These are phyloP conservation scores for Tetragnatha montana DNA, from an alignment of 2,888 invertebrate species.

Conservation along the genomic window DNA sequence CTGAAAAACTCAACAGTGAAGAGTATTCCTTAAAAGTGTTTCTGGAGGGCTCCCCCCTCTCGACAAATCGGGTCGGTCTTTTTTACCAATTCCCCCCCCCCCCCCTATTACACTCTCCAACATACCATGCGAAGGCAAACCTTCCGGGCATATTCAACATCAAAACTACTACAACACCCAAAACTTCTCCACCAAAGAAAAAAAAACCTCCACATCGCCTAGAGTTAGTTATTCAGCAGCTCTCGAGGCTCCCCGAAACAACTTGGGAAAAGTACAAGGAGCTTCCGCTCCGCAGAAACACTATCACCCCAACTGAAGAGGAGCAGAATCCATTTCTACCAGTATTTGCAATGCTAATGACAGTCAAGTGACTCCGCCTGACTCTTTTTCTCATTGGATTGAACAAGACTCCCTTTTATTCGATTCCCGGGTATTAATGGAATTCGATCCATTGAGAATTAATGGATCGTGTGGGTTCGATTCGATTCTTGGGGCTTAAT, in stretches of 20 bases:
- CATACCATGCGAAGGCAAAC: background rate
- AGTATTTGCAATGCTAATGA: slow-evolving; percentile 44
- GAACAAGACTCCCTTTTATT: slow-evolving; percentile 18
- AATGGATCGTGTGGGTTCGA: slow-evolving; percentile 3
- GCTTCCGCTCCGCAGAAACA: slow-evolving; percentile 6
- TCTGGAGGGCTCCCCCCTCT: background rate
- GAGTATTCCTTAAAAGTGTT: no score
- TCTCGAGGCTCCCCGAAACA: background rate
- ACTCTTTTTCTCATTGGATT: background rate
- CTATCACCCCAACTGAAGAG: background rate
- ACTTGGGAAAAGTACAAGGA: background rate
- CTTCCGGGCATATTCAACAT: background rate
- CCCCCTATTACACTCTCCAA: background rate
- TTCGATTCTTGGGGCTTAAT: background rate
- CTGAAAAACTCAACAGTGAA: no score
- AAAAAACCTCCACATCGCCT: background rate
- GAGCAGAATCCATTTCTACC: background rate
- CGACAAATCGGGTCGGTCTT: background rate
- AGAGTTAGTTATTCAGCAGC: background rate
- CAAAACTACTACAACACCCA: background rate
- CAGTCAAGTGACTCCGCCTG: slow-evolving; percentile 20
- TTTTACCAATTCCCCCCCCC: background rate
- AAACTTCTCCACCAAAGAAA: background rate
- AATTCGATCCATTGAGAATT: slow-evolving; percentile 23
- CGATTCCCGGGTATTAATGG: slow-evolving; percentile 15